Conservation (phyloP, 2,113 vertebrate species). For the Lagenorhynchus albirostris region DNA sequence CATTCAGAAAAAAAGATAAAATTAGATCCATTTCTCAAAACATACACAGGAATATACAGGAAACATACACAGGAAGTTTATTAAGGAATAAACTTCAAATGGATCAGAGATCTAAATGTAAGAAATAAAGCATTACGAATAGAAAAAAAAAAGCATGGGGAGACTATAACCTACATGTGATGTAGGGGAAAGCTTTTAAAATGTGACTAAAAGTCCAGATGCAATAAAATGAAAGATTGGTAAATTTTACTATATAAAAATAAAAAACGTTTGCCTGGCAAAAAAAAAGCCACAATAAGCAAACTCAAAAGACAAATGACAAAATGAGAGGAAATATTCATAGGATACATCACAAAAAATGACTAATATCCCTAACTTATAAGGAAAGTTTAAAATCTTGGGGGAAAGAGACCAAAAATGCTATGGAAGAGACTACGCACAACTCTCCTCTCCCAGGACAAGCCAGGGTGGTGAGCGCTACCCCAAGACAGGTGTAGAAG, state of each 20-base stretch:
- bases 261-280: background rate
- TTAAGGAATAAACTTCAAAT: background rate
- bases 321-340: background rate
- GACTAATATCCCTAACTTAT: background rate
- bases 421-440: background rate
- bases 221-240: background rate
- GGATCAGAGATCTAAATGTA: background rate
- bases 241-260: background rate
- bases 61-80: background rate
- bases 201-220: background rate
- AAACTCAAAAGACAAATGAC: background rate
- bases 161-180: background rate
- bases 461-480: too few species aligned
- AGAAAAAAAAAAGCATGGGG: background rate
- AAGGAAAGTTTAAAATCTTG: background rate
- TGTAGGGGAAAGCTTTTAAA: background rate
- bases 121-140: background rate
- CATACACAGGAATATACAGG: background rate
- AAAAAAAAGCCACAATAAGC: background rate
- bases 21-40: background rate
- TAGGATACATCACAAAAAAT: background rate
- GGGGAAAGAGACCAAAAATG: background rate
- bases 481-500: background rate
- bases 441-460: background rate
- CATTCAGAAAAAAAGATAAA: background rate